These are phyloP conservation scores for Petrophora chlorosata DNA, from an alignment of 2,888 invertebrate genomes.

Conservation along the genomic window DNA sequence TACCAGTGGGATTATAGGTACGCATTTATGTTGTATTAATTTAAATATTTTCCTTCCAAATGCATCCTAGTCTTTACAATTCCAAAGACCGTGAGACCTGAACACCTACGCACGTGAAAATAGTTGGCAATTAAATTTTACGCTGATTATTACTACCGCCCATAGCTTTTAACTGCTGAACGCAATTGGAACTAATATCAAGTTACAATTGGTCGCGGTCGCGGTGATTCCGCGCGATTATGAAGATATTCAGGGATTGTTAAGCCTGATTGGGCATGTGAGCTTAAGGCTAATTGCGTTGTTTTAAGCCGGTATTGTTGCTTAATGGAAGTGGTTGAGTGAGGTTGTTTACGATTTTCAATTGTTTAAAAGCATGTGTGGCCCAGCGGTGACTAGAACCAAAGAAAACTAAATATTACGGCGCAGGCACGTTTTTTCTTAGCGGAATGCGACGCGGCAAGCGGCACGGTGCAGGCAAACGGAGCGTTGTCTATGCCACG, in stretches of 20 bases:
- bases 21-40: no score
- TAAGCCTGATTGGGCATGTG: constrained; percentile 3
- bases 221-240: constrained; percentile 11
- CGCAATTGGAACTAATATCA: constrained; percentile 10
- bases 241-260: constrained; percentile 6
- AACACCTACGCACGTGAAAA: constrained; percentile 3
- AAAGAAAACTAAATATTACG: no score
- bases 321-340: background rate
- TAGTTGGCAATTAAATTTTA: constrained; percentile 16
- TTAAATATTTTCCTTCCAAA: no score
- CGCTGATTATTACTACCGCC: constrained; percentile 8
- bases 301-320: constrained; percentile 1
- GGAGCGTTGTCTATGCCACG: no score
- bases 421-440: no score
- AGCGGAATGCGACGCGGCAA: no score
- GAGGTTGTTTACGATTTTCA: background rate
- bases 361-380: no score
- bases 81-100: no score
- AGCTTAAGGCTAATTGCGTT: constrained; percentile 2
- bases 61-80: no score
- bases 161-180: constrained; percentile 10
- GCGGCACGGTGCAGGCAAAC: no score
- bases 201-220: constrained; percentile 12
- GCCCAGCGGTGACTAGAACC: no score
- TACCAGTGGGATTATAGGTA: no score